These are phyloP conservation scores for Axis porcinus DNA, from an alignment of 2,113 vertebrate species.

Conservation along the genomic window DNA sequence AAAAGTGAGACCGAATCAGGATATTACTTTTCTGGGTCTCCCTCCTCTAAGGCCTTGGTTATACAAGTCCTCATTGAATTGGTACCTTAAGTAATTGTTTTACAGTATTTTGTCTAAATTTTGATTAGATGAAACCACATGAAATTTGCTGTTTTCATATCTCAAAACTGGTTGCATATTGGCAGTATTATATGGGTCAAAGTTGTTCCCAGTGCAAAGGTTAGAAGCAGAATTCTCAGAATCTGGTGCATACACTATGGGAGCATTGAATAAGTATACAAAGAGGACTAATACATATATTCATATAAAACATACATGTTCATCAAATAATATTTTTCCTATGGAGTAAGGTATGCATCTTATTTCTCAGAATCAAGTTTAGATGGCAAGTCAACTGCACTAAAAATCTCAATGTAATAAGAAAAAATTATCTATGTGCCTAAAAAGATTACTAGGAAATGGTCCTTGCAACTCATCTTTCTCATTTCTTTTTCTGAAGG, in stretches of 20 bases:
- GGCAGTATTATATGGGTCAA: background rate
- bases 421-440: background rate
- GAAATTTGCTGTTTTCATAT: background rate
- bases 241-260: background rate
- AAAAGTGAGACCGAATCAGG: background rate
- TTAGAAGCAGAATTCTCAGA: background rate
- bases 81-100: background rate
- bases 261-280: background rate
- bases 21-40: background rate
- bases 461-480: background rate
- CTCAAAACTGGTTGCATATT: background rate
- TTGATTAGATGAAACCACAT: background rate
- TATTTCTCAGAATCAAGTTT: background rate
- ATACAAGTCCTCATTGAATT: background rate
- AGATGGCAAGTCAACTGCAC: background rate
- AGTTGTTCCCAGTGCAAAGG: background rate
- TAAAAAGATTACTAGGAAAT: background rate
- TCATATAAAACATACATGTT: background rate
- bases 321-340: background rate
- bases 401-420: background rate
- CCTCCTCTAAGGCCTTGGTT: background rate
- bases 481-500: constrained; percentile 71
- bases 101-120: background rate
- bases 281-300: background rate
- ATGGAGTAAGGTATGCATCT: background rate